Base-by-base conservation (phyloP, 2,888 invertebrate genomes). In the Tetramorium bicarinatum region DNA sequence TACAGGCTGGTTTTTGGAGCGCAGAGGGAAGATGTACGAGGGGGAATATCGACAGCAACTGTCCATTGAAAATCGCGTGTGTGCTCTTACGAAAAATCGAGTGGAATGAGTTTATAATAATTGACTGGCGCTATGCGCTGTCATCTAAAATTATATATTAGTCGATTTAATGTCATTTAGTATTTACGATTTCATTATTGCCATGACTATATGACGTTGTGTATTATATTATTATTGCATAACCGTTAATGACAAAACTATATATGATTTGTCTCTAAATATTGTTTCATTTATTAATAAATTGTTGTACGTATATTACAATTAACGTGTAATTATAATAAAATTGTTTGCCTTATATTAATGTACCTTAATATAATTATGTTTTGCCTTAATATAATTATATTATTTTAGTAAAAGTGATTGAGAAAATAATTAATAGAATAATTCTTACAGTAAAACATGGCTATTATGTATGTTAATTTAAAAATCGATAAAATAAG, bases 11-110 rank as follows among this genome's bases (percentile, higher is more conserved):
- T 72, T 84, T 84, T 84, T 84, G 82, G 49, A 67, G 84, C 77
- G 59, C 85, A 79, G 84, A 71, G 67, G 81, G 84, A 89, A 89
- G 91, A 92, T 90, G 90, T 88, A 92, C 91, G 90, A 89, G 90
- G 83, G 79, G 86, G 83, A 91, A 90, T 93, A 92, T 92, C 90
- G 92, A 93, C 92, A 92, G 89, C 82, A 87, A 88, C 76, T 89
- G 91, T 90, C 90, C 90, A 88, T 88, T 89, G 92, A 90, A 93
- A 89, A 92, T 90, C 89, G 87, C 85, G 76, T 86, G 86, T 56
- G 83, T 86, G 84, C 81, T 84, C 85, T 86, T 86, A 62, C 75
- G 56, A 87, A 85, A 83, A 75, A 82, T 74, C 41, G 41, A 49
- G 34, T n/a, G 49, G 64, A 52, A 75, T 71, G 64, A 71, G 38